phyloP scores from a whole-genome alignment of 2,797 vertebrate genomes.

The Etheostoma nigrum region DNA sequence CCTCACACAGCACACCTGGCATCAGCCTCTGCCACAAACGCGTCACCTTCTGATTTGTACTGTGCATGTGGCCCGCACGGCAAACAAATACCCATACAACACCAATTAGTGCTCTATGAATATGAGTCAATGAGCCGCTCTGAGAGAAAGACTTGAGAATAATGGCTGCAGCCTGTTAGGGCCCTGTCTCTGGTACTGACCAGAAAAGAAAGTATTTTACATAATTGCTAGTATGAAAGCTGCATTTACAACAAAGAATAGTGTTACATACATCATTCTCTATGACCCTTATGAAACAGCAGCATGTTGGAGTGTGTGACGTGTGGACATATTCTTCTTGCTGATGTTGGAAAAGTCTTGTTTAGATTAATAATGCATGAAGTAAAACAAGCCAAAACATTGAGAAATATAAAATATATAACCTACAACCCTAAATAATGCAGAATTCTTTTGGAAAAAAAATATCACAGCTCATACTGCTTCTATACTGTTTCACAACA shows the following conservation, averaged over 20 bases:
- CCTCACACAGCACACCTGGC: not conserved
- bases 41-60: constrained; percentile 8
- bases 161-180: constrained; percentile 40
- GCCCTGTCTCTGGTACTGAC: constrained; percentile 8
- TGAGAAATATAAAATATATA: too few relatives aligned
- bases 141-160: constrained; percentile 50
- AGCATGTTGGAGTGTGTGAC: not conserved
- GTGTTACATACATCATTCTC: not conserved
- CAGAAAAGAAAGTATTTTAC: constrained; percentile 5
- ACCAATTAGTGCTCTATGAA: constrained; percentile 53
- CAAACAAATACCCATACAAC: constrained; percentile 43
- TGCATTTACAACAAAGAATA: not conserved
- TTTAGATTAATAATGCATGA: not conserved
- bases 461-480: not conserved
- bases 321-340: not conserved
- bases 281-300: not conserved
- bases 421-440: too few relatives aligned
- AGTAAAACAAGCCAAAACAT: not conserved
- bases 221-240: not conserved
- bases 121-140: constrained; percentile 45
- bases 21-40: not conserved
- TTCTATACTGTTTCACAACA: too few relatives aligned
- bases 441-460: too few relatives aligned
- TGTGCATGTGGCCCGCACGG: constrained; percentile 16
- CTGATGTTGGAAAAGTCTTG: not conserved